Base-by-base conservation (phyloP, 2,797 vertebrate genomes). In the Esox lucius region DNA sequence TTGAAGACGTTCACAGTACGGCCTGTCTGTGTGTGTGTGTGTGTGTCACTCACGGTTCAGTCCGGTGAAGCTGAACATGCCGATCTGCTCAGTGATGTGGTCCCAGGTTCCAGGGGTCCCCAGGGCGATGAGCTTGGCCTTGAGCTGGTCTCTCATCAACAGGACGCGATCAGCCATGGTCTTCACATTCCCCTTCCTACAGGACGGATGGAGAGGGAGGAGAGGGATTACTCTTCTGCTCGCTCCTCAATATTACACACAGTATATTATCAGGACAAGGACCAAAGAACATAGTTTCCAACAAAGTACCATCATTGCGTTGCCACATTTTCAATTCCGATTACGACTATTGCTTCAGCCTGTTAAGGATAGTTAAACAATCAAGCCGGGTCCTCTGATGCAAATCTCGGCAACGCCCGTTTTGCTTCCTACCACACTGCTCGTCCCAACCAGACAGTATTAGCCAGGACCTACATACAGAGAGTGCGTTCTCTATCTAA, bases 11-110 rank as follows among this genome's bases (percentile, higher is more conserved):
- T 31, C 28, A 31, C 42, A 46, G 12, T 2, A 46, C 0, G 42
- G 42, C 46, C 69, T 35, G 39, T 13, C 61, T 71, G 68, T 33
- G 61, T 56, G 66, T 26, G 69, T 48, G 19, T 35, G 70, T 35
- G 53, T 33, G 35, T 53, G 17, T 0, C 1, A 94, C 97, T 94
- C 93, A 99, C 97, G 91, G 89, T 97, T 98, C 74, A 99, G 78
- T 42, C 98, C 98, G 0, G 97, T 99, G 92, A 97, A 99, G 91
- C 97, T 98, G 90, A 99, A 99, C 97, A 99, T 68, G 67, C 98
- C 98, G 0, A 99, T 99, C 90, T 99, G 97, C 59, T 98, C 94
- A 1, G 97, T 98, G 91, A 99, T 99, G 91, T 99, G 97, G 81
- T 95, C 95, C 98, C 98, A 99, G 78, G 96, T 97, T 19, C 98